A percentile compares a stretch with the other conserved stretches of the same genome.
These are phyloP conservation scores for Polymixis lichenea DNA, from an alignment of 2,888 invertebrate species.

Conservation along the genomic window DNA sequence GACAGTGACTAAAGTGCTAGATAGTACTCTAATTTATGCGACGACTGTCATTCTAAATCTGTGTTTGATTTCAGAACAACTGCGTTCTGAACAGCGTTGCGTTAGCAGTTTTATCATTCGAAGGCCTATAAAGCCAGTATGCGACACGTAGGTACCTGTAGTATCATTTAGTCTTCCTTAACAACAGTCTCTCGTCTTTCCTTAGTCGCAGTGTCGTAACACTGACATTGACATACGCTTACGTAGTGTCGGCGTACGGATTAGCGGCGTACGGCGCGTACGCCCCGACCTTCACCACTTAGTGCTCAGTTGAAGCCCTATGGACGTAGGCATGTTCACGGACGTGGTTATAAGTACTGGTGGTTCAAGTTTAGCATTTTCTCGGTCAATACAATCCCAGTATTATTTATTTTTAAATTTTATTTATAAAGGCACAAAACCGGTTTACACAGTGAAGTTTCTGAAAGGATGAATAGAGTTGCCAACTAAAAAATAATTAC, in stretches of 20 bases:
- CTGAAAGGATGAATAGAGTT: neutral
- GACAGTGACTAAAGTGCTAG: neutral
- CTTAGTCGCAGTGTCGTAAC: conserved; percentile 9
- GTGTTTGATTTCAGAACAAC: neutral
- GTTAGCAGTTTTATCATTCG: neutral
- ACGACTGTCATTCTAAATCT: neutral
- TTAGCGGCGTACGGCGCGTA: conserved; percentile 32
- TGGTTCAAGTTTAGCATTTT: neutral
- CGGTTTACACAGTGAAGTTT: neutral
- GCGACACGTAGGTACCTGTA: neutral
- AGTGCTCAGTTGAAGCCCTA: conserved; percentile 56
- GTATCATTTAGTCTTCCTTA: neutral
- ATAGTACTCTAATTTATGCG: neutral
- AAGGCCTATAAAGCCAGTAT: neutral
- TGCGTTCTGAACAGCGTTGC: neutral
- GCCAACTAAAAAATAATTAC: neutral
- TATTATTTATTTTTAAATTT: neutral
- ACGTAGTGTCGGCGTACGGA: conserved; percentile 40
- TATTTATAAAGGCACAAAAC: neutral
- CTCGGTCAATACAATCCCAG: neutral
- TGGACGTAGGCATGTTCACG: conserved; percentile 16
- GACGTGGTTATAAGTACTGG: conserved; percentile 20
- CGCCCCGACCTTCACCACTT: conserved; percentile 36
- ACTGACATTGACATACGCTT: conserved; percentile 56
- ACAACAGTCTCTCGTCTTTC: neutral